A percentile compares a stretch with the other conserved stretches of the same genome.
These are phyloP conservation scores for Micromussa lordhowensis DNA, from an alignment of 92 coral and sea anemone genomes.

Conservation along the genomic window DNA sequence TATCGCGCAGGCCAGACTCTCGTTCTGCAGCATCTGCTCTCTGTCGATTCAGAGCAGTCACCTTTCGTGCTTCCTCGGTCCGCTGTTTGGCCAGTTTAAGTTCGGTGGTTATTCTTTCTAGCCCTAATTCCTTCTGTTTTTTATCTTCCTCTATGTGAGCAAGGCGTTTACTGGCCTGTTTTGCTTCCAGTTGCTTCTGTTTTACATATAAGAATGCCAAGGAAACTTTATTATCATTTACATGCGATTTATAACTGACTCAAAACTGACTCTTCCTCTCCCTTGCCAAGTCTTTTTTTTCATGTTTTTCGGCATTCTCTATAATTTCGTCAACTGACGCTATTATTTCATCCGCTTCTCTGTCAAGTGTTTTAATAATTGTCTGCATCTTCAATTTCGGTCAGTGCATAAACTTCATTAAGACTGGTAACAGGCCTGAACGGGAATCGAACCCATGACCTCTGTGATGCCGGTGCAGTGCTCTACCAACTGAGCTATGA, in stretches of 20 bases:
- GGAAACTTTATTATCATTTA: too few species aligned
- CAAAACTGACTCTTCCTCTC: too few species aligned
- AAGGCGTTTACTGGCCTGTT: slow-evolving; percentile 40
- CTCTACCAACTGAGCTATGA: too few species aligned
- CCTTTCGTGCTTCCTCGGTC: slow-evolving; percentile 60
- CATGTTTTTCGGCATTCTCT: too few species aligned
- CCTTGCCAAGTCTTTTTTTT: too few species aligned
- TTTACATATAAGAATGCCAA: too few species aligned
- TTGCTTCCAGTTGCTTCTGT: too few species aligned
- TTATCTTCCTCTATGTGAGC: slow-evolving; percentile 58
- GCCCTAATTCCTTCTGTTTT: slow-evolving; percentile 42
- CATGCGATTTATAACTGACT: too few species aligned
- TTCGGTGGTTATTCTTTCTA: slow-evolving; percentile 32
- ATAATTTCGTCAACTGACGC: too few species aligned
- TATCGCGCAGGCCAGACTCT: neutral
- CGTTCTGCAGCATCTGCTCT: slow-evolving; percentile 49
- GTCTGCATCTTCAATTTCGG: slow-evolving; percentile 42
- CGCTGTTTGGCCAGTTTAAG: slow-evolving; percentile 58
- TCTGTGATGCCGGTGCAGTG: too few species aligned
- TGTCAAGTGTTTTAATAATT: slow-evolving; percentile 57
- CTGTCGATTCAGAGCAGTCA: slow-evolving; percentile 40
- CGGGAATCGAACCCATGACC: too few species aligned
- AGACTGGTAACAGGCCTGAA: slow-evolving; percentile 58
- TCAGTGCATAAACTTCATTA: slow-evolving; percentile 58
- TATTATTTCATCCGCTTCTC: neutral